phyloP scores from a whole-genome alignment of 2,113 vertebrate genomes.

The Tyto alba region DNA sequence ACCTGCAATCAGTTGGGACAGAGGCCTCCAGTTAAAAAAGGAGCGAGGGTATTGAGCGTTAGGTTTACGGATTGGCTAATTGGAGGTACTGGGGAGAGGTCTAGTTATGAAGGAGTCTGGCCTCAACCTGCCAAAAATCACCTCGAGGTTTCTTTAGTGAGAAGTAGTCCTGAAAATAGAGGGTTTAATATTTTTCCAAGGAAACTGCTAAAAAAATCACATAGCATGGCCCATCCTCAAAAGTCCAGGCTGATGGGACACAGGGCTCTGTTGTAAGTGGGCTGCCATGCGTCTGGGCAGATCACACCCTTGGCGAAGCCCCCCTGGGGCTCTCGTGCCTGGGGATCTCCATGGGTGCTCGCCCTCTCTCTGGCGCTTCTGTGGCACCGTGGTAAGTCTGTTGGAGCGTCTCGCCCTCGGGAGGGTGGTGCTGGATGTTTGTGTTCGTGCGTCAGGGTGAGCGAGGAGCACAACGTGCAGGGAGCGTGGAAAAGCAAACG shows the following conservation, averaged over 20 bases:
- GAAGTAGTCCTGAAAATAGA: background rate
- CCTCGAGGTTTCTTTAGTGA: background rate
- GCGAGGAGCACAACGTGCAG: background rate
- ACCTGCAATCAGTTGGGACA: background rate
- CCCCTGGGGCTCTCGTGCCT: fast-evolving
- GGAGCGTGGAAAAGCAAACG: fast-evolving
- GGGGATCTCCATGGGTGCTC: fast-evolving
- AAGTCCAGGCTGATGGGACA: background rate
- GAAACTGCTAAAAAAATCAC: background rate
- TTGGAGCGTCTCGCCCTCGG: background rate
- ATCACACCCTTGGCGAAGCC: fast-evolving
- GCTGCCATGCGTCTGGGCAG: fast-evolving
- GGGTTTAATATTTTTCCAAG: background rate
- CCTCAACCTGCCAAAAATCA: background rate
- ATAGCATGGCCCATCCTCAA: background rate
- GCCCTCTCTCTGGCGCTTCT: background rate
- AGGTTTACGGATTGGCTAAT: background rate
- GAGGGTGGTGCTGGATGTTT: background rate
- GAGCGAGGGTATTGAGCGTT: fast-evolving
- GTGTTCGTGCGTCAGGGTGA: fast-evolving
- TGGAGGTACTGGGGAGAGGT: background rate
- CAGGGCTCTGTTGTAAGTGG: fast-evolving
- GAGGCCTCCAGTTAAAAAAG: background rate
- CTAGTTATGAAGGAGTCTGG: background rate
- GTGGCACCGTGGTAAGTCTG: fast-evolving